A percentile compares a stretch with the other conserved stretches of the same genome.
These are phyloP conservation scores for Coelinius sp. DNA, from an alignment of 2,888 invertebrate genomes.

Conservation along the genomic window DNA sequence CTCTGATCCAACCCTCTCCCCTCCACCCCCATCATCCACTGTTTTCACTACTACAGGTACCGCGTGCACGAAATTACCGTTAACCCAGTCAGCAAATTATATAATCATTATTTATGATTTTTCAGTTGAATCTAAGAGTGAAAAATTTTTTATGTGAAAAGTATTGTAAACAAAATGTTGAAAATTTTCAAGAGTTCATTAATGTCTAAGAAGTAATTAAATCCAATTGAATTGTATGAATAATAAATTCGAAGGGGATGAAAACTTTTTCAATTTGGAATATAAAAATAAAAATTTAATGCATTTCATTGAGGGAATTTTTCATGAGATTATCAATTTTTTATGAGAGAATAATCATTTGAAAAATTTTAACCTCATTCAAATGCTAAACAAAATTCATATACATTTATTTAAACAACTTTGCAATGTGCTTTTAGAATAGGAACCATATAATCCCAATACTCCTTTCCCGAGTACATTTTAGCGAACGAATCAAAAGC, in stretches of 20 bases:
- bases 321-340: neutral
- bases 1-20: neutral
- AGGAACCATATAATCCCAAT: too few relatives aligned
- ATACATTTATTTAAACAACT: too few relatives aligned
- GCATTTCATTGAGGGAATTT: neutral
- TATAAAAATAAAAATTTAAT: neutral
- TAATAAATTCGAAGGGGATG: neutral
- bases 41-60: conserved; percentile 22
- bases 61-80: conserved; percentile 43
- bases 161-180: conserved; percentile 34
- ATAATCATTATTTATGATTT: conserved; percentile 43
- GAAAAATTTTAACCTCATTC: too few relatives aligned
- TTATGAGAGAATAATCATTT: too few relatives aligned
- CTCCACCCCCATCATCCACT: neutral
- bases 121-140: neutral
- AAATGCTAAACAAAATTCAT: neutral
- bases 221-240: neutral
- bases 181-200: conserved; percentile 23
- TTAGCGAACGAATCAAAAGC: conserved; percentile 42
- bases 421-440: too few relatives aligned
- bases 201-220: conserved; percentile 8
- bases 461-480: conserved; percentile 39
- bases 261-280: neutral
- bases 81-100: conserved; percentile 35
- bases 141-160: neutral